Base-by-base conservation (phyloP, 1,140 invertebrate species). In the Drosophila teissieri region DNA sequence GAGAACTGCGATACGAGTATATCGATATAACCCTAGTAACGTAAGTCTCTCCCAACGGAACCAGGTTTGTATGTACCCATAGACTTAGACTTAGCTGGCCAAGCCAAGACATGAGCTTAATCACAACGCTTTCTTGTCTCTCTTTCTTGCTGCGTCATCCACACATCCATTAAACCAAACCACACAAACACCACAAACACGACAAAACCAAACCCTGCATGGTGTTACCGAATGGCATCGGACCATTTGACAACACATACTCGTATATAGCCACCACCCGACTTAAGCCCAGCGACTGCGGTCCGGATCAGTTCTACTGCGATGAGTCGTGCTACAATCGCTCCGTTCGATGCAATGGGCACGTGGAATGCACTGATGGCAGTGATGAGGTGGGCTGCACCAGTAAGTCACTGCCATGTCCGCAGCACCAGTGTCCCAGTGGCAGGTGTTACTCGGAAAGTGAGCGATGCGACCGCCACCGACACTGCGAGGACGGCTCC, bases 401-500 rank as follows among this genome's bases (percentile, higher is more conserved):
- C 37, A 49, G 34, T 10, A 19, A 4, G 53, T 53, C 54, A 40
- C 56, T 55, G 56, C 74, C 81, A 17, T 92, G 91, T 56, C 90
- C 91, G 27, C 73, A 91, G 54, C 68, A 78, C 60, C 84, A 72
- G 42, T 92, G 92, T 57, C 86, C 84, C 69, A 91, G 80, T 63
- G 88, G 86, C 60, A 75, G 78, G 58, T 92, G 91, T 51, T 92
- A 82, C 40, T 65, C 73, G 53, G 79, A 91, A 39, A 77, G 37
- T 34, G 91, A 92, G 63, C 92, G 92, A 53, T 95, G 95, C 83
- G 93, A 96, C 89, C 93, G 93, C 17, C 88, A 91, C 11, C 88
- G 91, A 22, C 94, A 95, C 78, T 95, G 95, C 78, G 91, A 92
- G 46, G 95, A 95, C 90, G 93, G 93, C 24, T 94, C 93, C 69